phyloP scores from a whole-genome alignment of 1,140 invertebrate species.

The Nilaparvata lugens region DNA sequence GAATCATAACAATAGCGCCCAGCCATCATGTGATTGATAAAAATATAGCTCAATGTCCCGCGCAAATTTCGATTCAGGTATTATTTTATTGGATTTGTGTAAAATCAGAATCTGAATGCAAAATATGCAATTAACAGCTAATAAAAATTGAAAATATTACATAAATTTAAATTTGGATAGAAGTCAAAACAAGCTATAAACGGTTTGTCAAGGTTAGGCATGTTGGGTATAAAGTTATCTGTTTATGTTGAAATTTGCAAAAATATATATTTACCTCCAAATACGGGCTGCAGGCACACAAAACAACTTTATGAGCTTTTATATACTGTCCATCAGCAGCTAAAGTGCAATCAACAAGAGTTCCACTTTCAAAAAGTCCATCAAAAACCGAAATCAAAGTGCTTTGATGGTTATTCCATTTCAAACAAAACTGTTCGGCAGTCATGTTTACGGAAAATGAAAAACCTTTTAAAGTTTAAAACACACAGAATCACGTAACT shows the following conservation, averaged over 20 bases:
- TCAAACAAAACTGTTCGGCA: constrained; percentile 41
- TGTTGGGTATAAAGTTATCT: too few relatives aligned
- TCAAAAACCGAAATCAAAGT: constrained; percentile 43
- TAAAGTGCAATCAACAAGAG: constrained; percentile 43
- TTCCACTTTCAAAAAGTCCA: constrained; percentile 37
- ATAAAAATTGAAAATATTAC: too few relatives aligned
- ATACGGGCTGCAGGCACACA: constrained; percentile 44
- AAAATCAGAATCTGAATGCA: too few relatives aligned
- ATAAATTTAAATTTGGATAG: too few relatives aligned
- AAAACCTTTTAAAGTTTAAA: background rate
- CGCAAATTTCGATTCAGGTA: too few relatives aligned
- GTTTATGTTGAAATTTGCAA: background rate
- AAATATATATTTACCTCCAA: constrained; percentile 35
- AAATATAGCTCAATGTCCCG: too few relatives aligned
- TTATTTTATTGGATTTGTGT: too few relatives aligned
- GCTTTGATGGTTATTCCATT: constrained; percentile 45
- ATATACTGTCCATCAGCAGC: constrained; percentile 42
- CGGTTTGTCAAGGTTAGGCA: too few relatives aligned
- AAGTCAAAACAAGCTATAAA: too few relatives aligned
- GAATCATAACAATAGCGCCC: too few relatives aligned
- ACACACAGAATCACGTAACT: background rate
- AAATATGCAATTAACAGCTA: too few relatives aligned
- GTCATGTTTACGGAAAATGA: background rate
- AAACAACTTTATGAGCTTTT: constrained; percentile 42
- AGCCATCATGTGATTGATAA: too few relatives aligned